Evolutionary conservation across 1,140 invertebrate genomes (phyloP), one percentile per base, ranked within the genome.

Genomic region (Drosophila serrata): DNA sequence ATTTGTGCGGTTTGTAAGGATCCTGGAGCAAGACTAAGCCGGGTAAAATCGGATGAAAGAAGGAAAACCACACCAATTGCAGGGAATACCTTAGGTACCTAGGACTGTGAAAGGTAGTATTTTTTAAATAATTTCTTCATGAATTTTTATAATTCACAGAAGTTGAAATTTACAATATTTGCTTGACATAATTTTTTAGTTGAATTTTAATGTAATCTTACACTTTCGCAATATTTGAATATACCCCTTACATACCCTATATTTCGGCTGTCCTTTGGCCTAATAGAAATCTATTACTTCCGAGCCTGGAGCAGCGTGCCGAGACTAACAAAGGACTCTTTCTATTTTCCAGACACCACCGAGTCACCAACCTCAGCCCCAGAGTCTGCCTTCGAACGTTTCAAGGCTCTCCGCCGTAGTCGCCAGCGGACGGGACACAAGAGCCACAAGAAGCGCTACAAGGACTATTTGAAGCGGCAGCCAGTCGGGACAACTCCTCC

Each of bases 371-470:
- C 48, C 37, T 17, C 48, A 6, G n/a, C 62, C n/a, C 19, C 82
- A 1, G 48, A 17, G 27, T 82, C 90, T 6, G 74, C 82, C 7
- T 92, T 92, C 55, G 91, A 92, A 35, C 77, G 76, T 3, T 82
- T 87, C 33, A 92, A 92, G 78, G 82, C 84, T 19, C 45, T 79
- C 55, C 73, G 84, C 12, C 77, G 91, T 45, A 92, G 67, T 58
- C 82, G 53, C 73, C 80, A 77, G 55, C 79, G 70, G 35, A 79
- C 76, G 22, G 91, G 91, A 4, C 91, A 92, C 79, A 92, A 90
- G 79, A 87, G 40, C 22, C 84, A 92, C 75, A 92, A 92, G 74
- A 92, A 92, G 49, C 81, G 81, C 29, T 92, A 92, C 59, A 92
- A 92, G 77, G 82, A 92, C 63, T 92, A 88, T 40, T 68, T 91